phyloP scores from a whole-genome alignment of 2,113 vertebrate species.

The Candoia aspera region DNA sequence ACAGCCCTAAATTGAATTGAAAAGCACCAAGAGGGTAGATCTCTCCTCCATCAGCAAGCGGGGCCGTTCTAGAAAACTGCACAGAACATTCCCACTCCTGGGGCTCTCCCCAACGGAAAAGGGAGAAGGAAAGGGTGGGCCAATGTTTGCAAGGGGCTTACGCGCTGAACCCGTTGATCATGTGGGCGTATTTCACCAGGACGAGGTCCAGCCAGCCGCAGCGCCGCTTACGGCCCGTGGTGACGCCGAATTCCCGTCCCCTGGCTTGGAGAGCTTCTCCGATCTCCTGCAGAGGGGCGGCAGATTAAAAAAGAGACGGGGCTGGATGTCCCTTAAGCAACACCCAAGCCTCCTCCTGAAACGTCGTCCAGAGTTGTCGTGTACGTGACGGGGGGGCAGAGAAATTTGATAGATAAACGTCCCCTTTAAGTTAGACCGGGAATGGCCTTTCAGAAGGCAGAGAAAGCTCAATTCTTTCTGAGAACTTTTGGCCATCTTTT shows the following conservation, averaged over 20 bases:
- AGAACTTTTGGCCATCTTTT: too few relatives aligned
- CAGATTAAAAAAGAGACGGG: neutral
- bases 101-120: too few relatives aligned
- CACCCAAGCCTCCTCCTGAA: too few relatives aligned
- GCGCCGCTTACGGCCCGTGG: slow-evolving; percentile 68
- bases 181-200: slow-evolving; percentile 82
- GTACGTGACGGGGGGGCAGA: too few relatives aligned
- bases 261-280: slow-evolving; percentile 74
- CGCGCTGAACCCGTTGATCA: slow-evolving; percentile 84
- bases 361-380: too few relatives aligned
- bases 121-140: accelerated
- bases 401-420: too few relatives aligned
- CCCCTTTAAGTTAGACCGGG: too few relatives aligned
- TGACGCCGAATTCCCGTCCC: slow-evolving; percentile 80
- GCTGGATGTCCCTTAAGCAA: neutral
- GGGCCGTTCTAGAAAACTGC: neutral
- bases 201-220: slow-evolving; percentile 82
- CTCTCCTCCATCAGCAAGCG: neutral
- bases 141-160: slow-evolving; percentile 59
- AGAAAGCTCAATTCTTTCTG: too few relatives aligned
- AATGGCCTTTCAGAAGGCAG: too few relatives aligned
- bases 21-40: neutral
- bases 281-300: slow-evolving; percentile 16
- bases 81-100: neutral
- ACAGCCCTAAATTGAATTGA: neutral